Evolutionary conservation across 2,797 vertebrate genomes (phyloP), one percentile per base, ranked within the genome.

Genomic region (Amblyopsis hoosieri): DNA sequence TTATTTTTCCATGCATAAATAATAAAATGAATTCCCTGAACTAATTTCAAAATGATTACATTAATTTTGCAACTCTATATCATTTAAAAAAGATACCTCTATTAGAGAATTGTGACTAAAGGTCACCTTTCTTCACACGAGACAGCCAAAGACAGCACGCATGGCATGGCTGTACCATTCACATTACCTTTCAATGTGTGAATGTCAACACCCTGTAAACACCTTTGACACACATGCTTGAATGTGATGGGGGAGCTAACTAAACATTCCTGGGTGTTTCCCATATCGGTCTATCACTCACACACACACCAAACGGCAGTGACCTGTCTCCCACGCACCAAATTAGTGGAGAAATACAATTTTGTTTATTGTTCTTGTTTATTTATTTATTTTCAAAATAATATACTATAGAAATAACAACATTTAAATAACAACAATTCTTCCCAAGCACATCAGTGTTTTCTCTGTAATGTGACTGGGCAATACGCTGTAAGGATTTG

Each of bases 231-330:
- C 85, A 88, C 88, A 87, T 64, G 83, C 83, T 90, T 90, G 88
- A 91, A 88, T 87, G 81, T 75, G 67, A 80, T 71, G 63, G 84
- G 73, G 57, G 64, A 87, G 84, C 84, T 90, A 87, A 89, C 88
- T 82, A 86, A 89, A 91, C 88, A 90, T 90, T 90, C 88, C 85
- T 89, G 89, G 88, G 89, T 89, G 87, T 90, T 89, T 85, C 77
- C 70, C 70, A 55, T 86, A 81, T 85, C 87, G 83, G 85, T 85
- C 77, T 74, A 78, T 73, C 80, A 63, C 84, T 87, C 83, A 71
- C 62, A 61, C 83, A 71, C 62, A 61, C 69, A 60, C 15, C 63
- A 63, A 63, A 66, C 73, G 71, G 74, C 81, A 76, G 65, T 76
- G 83, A 85, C 77, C 84, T 67, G 53, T 82, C 81, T 85, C 83